Conservation (phyloP, 2,888 invertebrate genomes). For the Lobophora halterata region DNA sequence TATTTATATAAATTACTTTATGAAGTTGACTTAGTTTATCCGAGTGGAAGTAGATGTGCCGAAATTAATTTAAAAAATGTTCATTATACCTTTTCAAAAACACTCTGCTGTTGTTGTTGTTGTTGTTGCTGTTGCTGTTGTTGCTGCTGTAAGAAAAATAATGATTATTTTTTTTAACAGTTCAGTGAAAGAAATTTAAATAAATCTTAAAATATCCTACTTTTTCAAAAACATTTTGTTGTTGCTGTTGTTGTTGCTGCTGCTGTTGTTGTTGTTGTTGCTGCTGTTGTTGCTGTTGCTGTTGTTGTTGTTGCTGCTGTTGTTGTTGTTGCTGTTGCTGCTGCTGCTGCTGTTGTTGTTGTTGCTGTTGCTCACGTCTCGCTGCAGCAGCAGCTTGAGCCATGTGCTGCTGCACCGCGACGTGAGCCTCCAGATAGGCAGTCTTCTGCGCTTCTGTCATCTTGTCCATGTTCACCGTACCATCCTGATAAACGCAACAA, state of each 20-base stretch:
- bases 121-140: constrained; percentile 59
- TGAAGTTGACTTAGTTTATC: no score
- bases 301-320: constrained; percentile 49
- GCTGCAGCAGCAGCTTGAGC: constrained; percentile 84
- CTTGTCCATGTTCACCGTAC: constrained; percentile 87
- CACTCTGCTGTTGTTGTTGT: constrained; percentile 49
- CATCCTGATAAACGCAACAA: constrained; percentile 79
- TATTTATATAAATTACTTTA: constrained; percentile 30
- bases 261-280: constrained; percentile 58
- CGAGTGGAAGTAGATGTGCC: no score
- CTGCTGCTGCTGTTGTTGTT: constrained; percentile 59
- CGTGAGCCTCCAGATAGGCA: constrained; percentile 87
- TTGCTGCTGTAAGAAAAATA: constrained; percentile 48
- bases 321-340: constrained; percentile 48
- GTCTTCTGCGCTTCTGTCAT: constrained; percentile 88
- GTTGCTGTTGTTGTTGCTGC: constrained; percentile 35
- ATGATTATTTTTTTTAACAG: neutral
- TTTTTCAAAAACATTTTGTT: constrained; percentile 40
- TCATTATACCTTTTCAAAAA: constrained; percentile 35
- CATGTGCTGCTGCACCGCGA: constrained; percentile 89
- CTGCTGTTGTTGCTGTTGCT: constrained; percentile 47
- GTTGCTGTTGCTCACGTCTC: constrained; percentile 71
- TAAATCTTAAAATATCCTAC: constrained; percentile 22
- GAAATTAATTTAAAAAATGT: no score
- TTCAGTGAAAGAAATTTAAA: constrained; percentile 49